Evolutionary conservation across 1,140 invertebrate genomes (phyloP), one percentile per base, ranked within the genome.

Genomic region (Wiebesia pumilae): DNA sequence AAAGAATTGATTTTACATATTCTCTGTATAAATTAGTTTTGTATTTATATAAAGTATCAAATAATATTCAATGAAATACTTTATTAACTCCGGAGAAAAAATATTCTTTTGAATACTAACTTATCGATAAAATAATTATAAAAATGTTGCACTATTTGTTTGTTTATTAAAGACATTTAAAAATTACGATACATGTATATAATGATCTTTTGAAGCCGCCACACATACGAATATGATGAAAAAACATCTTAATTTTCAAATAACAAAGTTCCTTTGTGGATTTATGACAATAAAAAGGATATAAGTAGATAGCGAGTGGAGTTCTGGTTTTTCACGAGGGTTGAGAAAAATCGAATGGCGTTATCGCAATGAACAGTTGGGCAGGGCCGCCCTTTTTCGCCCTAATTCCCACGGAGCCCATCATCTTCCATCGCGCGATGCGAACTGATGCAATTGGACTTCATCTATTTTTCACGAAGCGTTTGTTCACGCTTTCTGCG

Each of bases 381-480:
- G 35, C 33, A 65, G 21, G 7, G 12, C 35, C 54, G 47, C 33
- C 69, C 82, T 58, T 40, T 65, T 84, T 73, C 51, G 73, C 54
- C 73, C 83, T 65, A 65, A 84, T 78, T 84, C 73, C 54, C 73
- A 21, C 19, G 12, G 40, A 69, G 80, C 35, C 80, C 40, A 69
- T 69, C 80, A 47, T 69, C 38, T 69, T 30, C 62, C 27, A 30
- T 38, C 33, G 27, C 75, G 33, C 33, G 47, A 27, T 65, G 35
- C 43, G 58, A 62, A 27, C 24, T 62, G 58, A 71, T 30, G 83
- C 77, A 85, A 65, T 79, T 80, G 54, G 75, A 80, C 43, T 51
- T 79, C 30, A 51, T 85, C 38, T 80, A 79, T 80, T 79, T 85
- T 80, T 85, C 51, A 79, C 77, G 62, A 43, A 19, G 21, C 40